These are phyloP conservation scores for Trididemnum clinides DNA, from an alignment of 23 tunicate genomes.

Conservation along the genomic window DNA sequence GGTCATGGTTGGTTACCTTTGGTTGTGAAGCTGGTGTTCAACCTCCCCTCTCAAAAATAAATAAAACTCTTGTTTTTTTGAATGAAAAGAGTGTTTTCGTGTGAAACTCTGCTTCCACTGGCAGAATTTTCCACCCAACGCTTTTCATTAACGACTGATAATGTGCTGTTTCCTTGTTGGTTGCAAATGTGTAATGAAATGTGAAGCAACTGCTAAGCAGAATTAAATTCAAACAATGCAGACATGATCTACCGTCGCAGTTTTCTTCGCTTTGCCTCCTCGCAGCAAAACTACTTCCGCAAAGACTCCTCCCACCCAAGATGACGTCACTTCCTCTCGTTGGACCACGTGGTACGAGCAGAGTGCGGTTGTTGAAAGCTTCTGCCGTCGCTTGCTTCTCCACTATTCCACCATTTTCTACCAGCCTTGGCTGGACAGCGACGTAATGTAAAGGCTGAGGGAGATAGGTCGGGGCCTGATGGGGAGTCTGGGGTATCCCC, in stretches of 20 bases:
- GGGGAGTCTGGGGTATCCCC: neutral
- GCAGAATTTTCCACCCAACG: no score
- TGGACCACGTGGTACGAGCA: neutral
- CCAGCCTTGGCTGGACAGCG: neutral
- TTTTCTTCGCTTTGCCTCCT: slow-evolving; percentile 60
- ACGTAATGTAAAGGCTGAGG: slow-evolving; percentile 15
- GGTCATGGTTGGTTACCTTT: no score
- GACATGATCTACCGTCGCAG: neutral
- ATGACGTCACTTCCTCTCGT: neutral
- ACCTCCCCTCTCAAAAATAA: no score
- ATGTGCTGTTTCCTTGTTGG: no score
- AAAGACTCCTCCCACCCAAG: slow-evolving; percentile 15
- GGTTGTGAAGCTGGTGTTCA: no score
- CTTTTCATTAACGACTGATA: no score
- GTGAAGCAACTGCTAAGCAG: no score
- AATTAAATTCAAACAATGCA: no score
- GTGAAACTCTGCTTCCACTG: no score
- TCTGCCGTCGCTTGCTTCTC: neutral
- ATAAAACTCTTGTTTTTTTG: no score
- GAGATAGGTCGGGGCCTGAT: neutral
- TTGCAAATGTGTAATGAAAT: no score
- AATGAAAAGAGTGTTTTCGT: no score
- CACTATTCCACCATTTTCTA: neutral
- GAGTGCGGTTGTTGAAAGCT: neutral
- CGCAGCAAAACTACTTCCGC: slow-evolving; percentile 61